Conservation (phyloP, 2,888 invertebrate species). For the Drosophila multiciliata region DNA sequence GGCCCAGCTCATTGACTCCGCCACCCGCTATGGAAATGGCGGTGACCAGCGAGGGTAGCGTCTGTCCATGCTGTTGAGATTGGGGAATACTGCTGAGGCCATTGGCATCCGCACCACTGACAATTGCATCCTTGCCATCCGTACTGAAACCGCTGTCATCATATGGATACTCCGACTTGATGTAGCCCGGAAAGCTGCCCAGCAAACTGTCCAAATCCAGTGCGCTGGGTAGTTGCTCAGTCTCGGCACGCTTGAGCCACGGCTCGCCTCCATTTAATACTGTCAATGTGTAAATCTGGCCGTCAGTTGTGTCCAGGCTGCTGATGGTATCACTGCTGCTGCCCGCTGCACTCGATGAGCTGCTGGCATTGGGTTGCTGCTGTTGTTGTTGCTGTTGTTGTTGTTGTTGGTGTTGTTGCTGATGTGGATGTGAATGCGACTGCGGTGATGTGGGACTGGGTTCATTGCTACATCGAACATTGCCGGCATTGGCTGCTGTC, state of each 20-base stretch:
- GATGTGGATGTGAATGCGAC: slow-evolving; percentile 45
- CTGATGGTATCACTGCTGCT: slow-evolving; percentile 77
- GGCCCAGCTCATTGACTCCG: slow-evolving; percentile 71
- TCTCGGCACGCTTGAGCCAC: slow-evolving; percentile 89
- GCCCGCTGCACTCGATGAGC: slow-evolving; percentile 71
- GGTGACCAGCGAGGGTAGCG: slow-evolving; percentile 81
- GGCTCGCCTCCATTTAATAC: slow-evolving; percentile 92
- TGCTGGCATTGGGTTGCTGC: slow-evolving; percentile 64
- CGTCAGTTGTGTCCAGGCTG: slow-evolving; percentile 88
- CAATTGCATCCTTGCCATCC: slow-evolving; percentile 84
- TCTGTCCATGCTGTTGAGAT: slow-evolving; percentile 68
- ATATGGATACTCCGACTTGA: slow-evolving; percentile 91
- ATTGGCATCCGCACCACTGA: slow-evolving; percentile 62
- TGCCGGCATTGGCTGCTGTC: slow-evolving; percentile 82
- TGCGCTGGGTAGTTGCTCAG: slow-evolving; percentile 86
- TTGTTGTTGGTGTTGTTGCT: slow-evolving; percentile 43
- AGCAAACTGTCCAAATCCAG: slow-evolving; percentile 93
- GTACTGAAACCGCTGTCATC: slow-evolving; percentile 92
- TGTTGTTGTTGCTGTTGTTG: slow-evolving; percentile 58
- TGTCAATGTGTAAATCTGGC: slow-evolving; percentile 92
- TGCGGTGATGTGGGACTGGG: slow-evolving; percentile 70
- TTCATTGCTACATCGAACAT: slow-evolving; percentile 83
- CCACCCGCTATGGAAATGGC: slow-evolving; percentile 73
- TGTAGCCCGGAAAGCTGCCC: slow-evolving; percentile 89
- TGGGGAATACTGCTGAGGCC: slow-evolving; percentile 73